A percentile compares a stretch with the other conserved stretches of the same genome.
Evolutionary conservation across 2,888 invertebrate genomes (phyloP).

Genomic region (Drosophila macrothrix): DNA sequence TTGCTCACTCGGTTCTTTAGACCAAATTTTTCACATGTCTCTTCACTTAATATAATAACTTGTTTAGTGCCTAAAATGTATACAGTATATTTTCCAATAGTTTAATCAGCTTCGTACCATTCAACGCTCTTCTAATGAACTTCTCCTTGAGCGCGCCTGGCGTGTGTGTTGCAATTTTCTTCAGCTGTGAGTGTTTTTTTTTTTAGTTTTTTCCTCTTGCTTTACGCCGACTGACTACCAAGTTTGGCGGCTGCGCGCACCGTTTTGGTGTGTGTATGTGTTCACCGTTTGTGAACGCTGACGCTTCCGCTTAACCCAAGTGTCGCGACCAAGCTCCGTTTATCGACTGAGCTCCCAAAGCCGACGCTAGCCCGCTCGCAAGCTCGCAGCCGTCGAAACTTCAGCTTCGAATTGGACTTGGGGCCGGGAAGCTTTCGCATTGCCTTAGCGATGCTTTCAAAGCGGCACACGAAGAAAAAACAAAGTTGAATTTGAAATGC

Average conservation of each 20-base stretch:
- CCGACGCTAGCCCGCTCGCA: conserved; percentile 62
- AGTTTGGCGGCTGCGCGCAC: conserved; percentile 65
- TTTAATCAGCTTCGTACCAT: conserved; percentile 54
- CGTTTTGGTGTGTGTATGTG: conserved; percentile 42
- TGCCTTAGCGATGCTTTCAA: conserved; percentile 53
- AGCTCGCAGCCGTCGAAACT: conserved; percentile 55
- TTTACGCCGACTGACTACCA: conserved; percentile 59
- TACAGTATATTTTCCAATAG: conserved; percentile 3
- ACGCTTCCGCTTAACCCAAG: conserved; percentile 72
- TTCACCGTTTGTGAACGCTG: conserved; percentile 32
- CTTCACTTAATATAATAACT: not conserved
- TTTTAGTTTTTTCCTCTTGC: conserved; percentile 26
- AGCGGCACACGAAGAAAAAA: conserved; percentile 25
- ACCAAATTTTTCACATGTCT: not conserved
- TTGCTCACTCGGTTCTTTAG: conserved; percentile 13
- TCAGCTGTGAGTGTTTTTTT: conserved; percentile 29
- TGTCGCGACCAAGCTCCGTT: conserved; percentile 80
- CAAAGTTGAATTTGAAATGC: conserved; percentile 46
- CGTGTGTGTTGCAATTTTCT: conserved; percentile 70
- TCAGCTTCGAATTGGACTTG: conserved; percentile 43
- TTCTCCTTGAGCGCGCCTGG: conserved; percentile 58
- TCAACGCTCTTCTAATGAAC: conserved; percentile 60
- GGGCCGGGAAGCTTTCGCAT: conserved; percentile 52
- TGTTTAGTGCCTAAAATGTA: not conserved
- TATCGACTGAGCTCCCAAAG: conserved; percentile 73